Evolutionary conservation across 2,113 vertebrate genomes (phyloP).

Genomic region (Scomber japonicus): DNA sequence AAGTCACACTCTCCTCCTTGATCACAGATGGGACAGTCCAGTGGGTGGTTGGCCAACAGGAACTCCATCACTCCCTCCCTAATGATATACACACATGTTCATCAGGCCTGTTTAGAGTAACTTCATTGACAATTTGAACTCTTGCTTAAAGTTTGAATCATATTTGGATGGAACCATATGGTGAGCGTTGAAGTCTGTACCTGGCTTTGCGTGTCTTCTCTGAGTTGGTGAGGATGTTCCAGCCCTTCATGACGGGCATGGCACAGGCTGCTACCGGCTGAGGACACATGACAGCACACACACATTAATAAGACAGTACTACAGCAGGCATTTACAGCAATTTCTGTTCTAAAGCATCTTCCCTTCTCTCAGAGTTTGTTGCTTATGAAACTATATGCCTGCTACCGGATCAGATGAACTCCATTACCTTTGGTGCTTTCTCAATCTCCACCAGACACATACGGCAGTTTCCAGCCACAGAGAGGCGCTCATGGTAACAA

Average conservation of each 20-base stretch:
- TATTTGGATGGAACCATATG: no score
- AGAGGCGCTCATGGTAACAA: slow-evolving; percentile 98
- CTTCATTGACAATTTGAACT: not conserved
- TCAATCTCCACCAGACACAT: slow-evolving; percentile 99
- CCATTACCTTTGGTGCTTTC: slow-evolving; percentile 93
- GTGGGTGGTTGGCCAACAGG: slow-evolving; percentile 95
- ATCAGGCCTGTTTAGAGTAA: not conserved
- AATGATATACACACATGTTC: slow-evolving; percentile 32
- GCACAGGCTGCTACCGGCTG: slow-evolving; percentile 98
- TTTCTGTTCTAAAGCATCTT: not conserved
- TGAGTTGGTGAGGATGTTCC: slow-evolving; percentile 98
- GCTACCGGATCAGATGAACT: not conserved
- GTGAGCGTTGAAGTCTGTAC: slow-evolving; percentile 71
- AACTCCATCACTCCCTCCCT: slow-evolving; percentile 99
- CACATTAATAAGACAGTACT: not conserved
- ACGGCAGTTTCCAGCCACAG: slow-evolving; percentile 97
- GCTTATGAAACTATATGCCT: not conserved
- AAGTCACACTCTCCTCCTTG: slow-evolving; percentile 99
- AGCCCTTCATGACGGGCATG: slow-evolving; percentile 99
- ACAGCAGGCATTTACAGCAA: not conserved
- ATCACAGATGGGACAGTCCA: slow-evolving; percentile 99
- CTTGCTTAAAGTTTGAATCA: not conserved
- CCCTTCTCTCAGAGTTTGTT: not conserved
- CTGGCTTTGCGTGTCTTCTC: slow-evolving; percentile 98
- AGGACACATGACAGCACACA: not conserved